Evolutionary conservation across 1,140 invertebrate species (phyloP).

Genomic region (Drosophila ironensis): DNA sequence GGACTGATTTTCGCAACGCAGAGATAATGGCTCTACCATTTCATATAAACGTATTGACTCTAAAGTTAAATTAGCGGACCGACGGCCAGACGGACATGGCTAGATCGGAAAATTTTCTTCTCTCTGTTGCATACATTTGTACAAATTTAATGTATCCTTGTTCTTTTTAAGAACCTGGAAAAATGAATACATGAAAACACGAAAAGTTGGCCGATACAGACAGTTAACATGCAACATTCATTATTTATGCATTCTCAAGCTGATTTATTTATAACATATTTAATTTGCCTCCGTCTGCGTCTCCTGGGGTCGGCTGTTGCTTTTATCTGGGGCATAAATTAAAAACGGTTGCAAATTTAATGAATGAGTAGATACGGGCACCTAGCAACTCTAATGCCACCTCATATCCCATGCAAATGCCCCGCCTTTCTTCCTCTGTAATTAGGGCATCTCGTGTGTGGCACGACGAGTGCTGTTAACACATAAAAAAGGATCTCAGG

Average conservation of each 20-base stretch:
- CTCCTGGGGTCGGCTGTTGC: conserved; percentile 29
- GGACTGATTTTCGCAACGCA: too few species aligned
- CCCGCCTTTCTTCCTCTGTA: conserved; percentile 19
- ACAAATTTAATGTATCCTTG: neutral
- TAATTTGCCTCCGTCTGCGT: conserved; percentile 38
- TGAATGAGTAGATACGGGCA: conserved; percentile 10
- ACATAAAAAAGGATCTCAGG: too few species aligned
- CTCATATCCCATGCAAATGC: conserved; percentile 1
- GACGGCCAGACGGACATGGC: too few species aligned
- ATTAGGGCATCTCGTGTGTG: conserved; percentile 26
- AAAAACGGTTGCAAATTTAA: conserved; percentile 42
- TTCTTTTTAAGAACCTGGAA: too few species aligned
- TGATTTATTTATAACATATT: conserved; percentile 61
- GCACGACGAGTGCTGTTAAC: too few species aligned
- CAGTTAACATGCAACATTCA: conserved; percentile 24
- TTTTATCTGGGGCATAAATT: conserved; percentile 50
- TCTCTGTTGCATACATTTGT: too few species aligned
- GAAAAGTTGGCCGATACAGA: neutral
- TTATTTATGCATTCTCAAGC: conserved; percentile 32
- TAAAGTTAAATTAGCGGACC: too few species aligned
- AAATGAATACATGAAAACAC: neutral
- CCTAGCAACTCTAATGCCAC: neutral
- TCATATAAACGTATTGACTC: too few species aligned
- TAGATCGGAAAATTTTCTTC: too few species aligned
- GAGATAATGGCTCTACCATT: too few species aligned